Conservation (phyloP, 2,888 invertebrate genomes). For the Tupiocoris notatus region DNA sequence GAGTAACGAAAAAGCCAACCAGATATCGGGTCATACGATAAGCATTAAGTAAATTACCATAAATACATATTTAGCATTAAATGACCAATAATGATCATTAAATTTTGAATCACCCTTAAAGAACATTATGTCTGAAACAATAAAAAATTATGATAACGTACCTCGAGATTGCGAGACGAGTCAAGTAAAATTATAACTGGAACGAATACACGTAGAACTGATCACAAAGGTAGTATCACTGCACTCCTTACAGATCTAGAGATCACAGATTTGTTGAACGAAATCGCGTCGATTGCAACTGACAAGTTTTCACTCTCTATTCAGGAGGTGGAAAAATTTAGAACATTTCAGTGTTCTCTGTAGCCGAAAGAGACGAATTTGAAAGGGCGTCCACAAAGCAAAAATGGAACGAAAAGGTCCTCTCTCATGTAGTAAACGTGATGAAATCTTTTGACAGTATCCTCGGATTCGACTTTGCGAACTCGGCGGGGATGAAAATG, state of each 20-base stretch:
- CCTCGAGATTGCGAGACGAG: too few species aligned
- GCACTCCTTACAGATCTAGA: conserved; percentile 20
- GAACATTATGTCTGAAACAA: too few species aligned
- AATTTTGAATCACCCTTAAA: too few species aligned
- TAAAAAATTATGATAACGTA: too few species aligned
- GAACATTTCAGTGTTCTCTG: conserved; percentile 42
- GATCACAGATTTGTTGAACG: conserved; percentile 24
- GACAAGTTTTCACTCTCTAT: background rate
- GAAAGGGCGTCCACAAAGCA: conserved; percentile 40
- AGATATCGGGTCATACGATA: too few species aligned
- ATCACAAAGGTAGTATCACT: conserved; percentile 4
- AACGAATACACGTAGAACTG: too few species aligned
- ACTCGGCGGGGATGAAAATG: conserved; percentile 27
- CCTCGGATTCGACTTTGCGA: conserved; percentile 25
- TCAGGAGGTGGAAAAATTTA: conserved; percentile 2
- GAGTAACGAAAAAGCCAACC: too few species aligned
- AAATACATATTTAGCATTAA: too few species aligned
- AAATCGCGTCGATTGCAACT: background rate
- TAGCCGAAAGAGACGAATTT: conserved; percentile 41
- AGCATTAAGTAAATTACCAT: too few species aligned
- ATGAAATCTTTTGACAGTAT: conserved; percentile 39
- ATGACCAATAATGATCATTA: too few species aligned
- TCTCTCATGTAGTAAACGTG: conserved; percentile 42
- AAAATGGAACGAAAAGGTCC: conserved; percentile 39
- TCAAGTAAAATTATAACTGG: too few species aligned